Base-by-base conservation (phyloP, 1,140 invertebrate species). In the Calosoma granatense region DNA sequence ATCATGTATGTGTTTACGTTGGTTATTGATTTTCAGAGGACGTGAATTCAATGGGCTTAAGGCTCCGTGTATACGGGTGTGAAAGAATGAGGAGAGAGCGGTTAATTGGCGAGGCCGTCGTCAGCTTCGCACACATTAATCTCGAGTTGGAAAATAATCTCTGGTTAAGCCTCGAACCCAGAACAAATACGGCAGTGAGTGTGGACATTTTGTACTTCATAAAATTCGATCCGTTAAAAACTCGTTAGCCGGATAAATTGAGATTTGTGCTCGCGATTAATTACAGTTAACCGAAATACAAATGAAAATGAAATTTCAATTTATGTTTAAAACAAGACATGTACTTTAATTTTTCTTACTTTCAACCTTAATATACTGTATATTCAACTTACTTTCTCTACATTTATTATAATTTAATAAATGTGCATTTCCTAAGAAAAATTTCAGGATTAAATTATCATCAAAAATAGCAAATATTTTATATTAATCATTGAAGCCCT, bases 31-130 rank as follows among this genome's bases (percentile, higher is more conserved):
- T 51, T 73, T 17, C 75, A 72, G 92, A 94, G 75, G 93, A 96
- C 66, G 89, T 96, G 1, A 88, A 89, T 67, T 88, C 88, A 15
- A 87, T 95, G 80, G 92, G 92, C 0, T 78, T 96, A 0, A 80
- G 93, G 23, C 82, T 96, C 22, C 80, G 94, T n/a, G 81, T 97
- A 12, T 96, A 95, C 68, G 90, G 91, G 2, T 88, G 88, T 72
- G 88, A 92, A 70, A 76, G 92, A 55, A 92, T 96, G 86, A 79
- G 92, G 14, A 79, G 92, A 41, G 92, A 95, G 69, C 79, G 91
- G 60, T 76, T 96, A 59, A 85, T 96, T 19, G 94, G 93, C n/a
- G 94, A 97, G 70, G 83, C 86, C 15, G 81, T 90, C 21, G 83
- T 96, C 54, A 86, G 86, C 61, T 95, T 97, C 73, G 86, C 90